Evolutionary conservation across 2,888 invertebrate species (phyloP), one percentile per base, ranked within the genome.

Genomic region (Pyrocoelia pectoralis): DNA sequence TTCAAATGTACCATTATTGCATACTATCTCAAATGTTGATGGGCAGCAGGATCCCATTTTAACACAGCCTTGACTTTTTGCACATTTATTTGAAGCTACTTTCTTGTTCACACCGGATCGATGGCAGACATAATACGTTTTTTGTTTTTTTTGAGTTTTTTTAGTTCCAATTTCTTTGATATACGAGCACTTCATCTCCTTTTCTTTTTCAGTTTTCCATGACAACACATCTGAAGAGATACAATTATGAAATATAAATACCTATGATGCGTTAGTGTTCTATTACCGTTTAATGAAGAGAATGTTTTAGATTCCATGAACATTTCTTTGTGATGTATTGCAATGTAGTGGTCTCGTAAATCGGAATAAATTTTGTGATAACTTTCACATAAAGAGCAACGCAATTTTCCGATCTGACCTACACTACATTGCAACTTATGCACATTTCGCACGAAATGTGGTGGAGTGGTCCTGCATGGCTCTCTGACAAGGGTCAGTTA

Each of bases 1-100:
- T 38, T 38, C 38, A 38, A 38, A 38, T 38, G 38, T 38, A 38
- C 38, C 5, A 38, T 38, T 38, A 38, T 38, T 38, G 8, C n/a
- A n/a, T 38, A 38, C 38, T 38, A 38, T 38, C n/a, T 38, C 38
- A 38, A 38, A 38, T 38, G 38, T 38, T 38, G 38, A 38, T 38
- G 38, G 38, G 10, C 38, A 38, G 38, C 38, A 38, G 38, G 12
- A 38, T 38, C 38, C 38, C 38, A 38, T 38, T 38, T 38, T 38
- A 38, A 38, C 12, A 38, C 5, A 38, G 38, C 38, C 12, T 38
- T 38, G 38, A 38, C 38, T 38, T 38, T 38, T 38, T 38, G 8
- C n/a, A 38, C 38, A 38, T 38, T 38, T 38, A 38, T 38, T 38
- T 38, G 38, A 38, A 38, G 38, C 38, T 38, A 38, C 10, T n/a